Percentiles rank a stretch among this genome's conserved stretches.
Conservation (phyloP, 2,113 vertebrate species). For the Fukomys damarensis region DNA sequence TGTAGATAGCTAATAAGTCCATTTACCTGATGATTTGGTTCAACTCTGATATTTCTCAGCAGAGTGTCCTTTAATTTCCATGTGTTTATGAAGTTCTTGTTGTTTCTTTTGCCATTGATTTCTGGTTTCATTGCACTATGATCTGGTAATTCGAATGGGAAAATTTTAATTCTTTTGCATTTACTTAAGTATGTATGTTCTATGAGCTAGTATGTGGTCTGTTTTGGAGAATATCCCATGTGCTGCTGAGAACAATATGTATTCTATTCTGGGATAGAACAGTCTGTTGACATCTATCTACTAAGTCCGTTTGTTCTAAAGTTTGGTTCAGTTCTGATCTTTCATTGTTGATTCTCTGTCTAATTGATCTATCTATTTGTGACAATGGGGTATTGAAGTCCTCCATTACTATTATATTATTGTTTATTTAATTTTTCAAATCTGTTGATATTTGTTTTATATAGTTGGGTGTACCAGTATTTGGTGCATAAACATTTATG, state of each 20-base stretch:
- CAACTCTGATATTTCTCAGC: not conserved
- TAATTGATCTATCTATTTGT: not conserved
- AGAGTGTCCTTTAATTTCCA: too few relatives aligned
- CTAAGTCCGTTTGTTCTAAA: not conserved
- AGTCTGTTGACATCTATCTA: not conserved
- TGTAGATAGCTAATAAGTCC: not conserved
- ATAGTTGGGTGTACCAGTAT: not conserved
- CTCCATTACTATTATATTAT: not conserved
- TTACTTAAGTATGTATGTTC: too few relatives aligned
- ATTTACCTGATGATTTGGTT: not conserved
- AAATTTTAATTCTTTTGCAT: too few relatives aligned
- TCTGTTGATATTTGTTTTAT: not conserved
- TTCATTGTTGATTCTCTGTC: not conserved
- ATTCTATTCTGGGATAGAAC: not conserved
- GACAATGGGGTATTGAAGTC: not conserved
- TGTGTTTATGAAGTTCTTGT: too few relatives aligned
- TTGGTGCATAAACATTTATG: not conserved
- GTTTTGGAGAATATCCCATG: not conserved
- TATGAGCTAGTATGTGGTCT: not conserved
- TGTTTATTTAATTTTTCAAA: not conserved
- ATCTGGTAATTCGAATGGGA: too few relatives aligned
- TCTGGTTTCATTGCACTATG: too few relatives aligned
- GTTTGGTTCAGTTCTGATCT: not conserved
- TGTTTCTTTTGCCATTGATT: too few relatives aligned
- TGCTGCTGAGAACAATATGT: not conserved